Evolutionary conservation across 2,113 vertebrate genomes (phyloP), one percentile per base, ranked within the genome.

Genomic region (Coptodon bakossiorum): DNA sequence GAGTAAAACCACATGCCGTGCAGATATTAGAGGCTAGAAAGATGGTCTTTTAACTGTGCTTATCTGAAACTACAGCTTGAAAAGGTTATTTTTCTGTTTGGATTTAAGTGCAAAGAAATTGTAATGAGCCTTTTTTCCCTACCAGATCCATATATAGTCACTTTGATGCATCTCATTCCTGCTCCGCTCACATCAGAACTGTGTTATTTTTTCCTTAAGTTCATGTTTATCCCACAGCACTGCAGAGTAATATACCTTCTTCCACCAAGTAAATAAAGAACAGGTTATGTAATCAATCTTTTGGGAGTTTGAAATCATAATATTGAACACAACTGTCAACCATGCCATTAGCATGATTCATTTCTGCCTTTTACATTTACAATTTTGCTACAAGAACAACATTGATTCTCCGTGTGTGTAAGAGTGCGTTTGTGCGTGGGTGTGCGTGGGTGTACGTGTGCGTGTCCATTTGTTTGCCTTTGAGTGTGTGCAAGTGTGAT

Each of bases 341-440:
- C 91, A 85, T 95, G 94, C 96, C 95, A 97, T 97, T 97, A 97
- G 93, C 93, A 94, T 97, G 96, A 97, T 97, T 96, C 94, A 97
- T 97, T 96, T 95, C 89, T 96, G 94, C 95, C 93, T 96, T 96
- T 96, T 95, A 96, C 95, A 95, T 96, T 97, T 96, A 95, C 96
- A 96, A 93, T 95, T 95, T 96, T 90, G 92, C 93, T 94, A 96
- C 96, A 97, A 95, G 95, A 96, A 92, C 94, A 95, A 94, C 95
- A 96, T 96, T 91, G 95, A 96, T 97, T 96, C 93, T 81, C 83
- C 34, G 59, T 86, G 86, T 86, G 81, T 86, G 81, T 85, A 76
- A 90, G 88, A 81, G 84, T 86, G 82, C 71, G 85, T 80, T 57
- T 76, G 50, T 79, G 50, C 82, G 59, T 84, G 89, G 61, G 71